Evolutionary conservation across 2,888 invertebrate genomes (phyloP).

Genomic region (Pollenia labialis): DNA sequence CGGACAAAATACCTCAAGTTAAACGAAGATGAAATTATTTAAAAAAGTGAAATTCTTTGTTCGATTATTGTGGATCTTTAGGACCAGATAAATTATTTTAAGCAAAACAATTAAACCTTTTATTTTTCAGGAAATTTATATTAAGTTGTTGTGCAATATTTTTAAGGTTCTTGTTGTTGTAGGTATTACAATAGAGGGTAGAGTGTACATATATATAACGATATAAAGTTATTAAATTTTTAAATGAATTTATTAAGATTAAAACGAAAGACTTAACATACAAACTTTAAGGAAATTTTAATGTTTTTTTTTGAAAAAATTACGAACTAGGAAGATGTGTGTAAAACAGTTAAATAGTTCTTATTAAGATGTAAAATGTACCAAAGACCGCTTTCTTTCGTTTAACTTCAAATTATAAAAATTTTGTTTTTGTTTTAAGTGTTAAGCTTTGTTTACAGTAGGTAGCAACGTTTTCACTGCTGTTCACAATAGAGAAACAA

Average conservation of each 20-base stretch:
- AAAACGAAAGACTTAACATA: slow-evolving; percentile 41
- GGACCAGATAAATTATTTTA: slow-evolving; percentile 58
- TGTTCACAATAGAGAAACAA: too few relatives aligned
- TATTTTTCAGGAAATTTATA: slow-evolving; percentile 4
- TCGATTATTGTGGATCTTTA: slow-evolving; percentile 68
- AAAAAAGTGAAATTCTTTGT: slow-evolving; percentile 69
- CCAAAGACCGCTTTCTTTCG: too few relatives aligned
- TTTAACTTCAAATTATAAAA: too few relatives aligned
- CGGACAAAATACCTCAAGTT: slow-evolving; percentile 10
- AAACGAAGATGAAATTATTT: slow-evolving; percentile 41
- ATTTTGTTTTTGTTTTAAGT: too few relatives aligned
- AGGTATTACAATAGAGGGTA: background rate
- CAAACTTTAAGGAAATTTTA: slow-evolving; percentile 12
- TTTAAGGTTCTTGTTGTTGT: slow-evolving; percentile 13
- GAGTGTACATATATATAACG: slow-evolving; percentile 15
- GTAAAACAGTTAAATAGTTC: background rate
- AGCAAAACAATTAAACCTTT: slow-evolving; percentile 21
- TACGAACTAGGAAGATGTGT: background rate
- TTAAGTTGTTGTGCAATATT: slow-evolving; percentile 19
- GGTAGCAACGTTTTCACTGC: too few relatives aligned
- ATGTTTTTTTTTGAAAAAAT: background rate
- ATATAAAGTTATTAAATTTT: slow-evolving; percentile 40
- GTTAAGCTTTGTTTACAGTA: too few relatives aligned
- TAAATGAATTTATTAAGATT: slow-evolving; percentile 43
- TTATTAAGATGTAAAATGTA: background rate